phyloP scores from a whole-genome alignment of 1,140 invertebrate species.

The Drosophila insularis region DNA sequence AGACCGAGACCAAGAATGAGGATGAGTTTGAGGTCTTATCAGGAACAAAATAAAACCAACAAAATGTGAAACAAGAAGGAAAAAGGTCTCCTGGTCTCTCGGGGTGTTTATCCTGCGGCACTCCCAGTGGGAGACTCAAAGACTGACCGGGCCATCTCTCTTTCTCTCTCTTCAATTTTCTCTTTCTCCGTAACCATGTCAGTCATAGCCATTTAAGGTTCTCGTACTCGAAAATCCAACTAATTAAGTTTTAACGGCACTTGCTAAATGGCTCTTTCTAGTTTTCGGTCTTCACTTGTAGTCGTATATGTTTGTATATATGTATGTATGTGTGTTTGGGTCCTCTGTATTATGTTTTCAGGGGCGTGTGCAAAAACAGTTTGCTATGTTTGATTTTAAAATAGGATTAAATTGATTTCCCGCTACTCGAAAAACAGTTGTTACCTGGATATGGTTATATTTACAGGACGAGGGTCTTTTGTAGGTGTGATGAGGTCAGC shows the following conservation, averaged over 20 bases:
- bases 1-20: background rate
- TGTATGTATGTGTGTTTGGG: background rate
- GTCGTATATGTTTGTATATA: background rate
- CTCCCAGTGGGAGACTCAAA: slow-evolving; percentile 61
- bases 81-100: slow-evolving; percentile 42
- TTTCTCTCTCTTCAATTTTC: slow-evolving; percentile 11
- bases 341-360: slow-evolving; percentile 29
- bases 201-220: background rate
- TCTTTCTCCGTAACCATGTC: background rate
- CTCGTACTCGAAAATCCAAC: slow-evolving; percentile 56
- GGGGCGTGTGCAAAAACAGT: slow-evolving; percentile 64
- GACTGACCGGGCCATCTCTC: slow-evolving; percentile 28
- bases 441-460: slow-evolving; percentile 31
- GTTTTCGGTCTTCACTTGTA: background rate
- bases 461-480: background rate
- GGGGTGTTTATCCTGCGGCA: slow-evolving; percentile 68
- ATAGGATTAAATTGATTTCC: slow-evolving; percentile 79
- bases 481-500: slow-evolving; percentile 63
- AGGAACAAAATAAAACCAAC: slow-evolving; percentile 15
- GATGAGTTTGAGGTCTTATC: slow-evolving; percentile 24
- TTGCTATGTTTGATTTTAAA: slow-evolving; percentile 63
- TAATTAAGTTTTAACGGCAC: slow-evolving; percentile 79
- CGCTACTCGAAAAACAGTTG: slow-evolving; percentile 53
- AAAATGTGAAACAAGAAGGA: slow-evolving; percentile 24
- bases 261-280: slow-evolving; percentile 60